A percentile compares a stretch with the other conserved stretches of the same genome.
phyloP scores from a whole-genome alignment of 2,888 invertebrate species.

The Acholoe squamosa region DNA sequence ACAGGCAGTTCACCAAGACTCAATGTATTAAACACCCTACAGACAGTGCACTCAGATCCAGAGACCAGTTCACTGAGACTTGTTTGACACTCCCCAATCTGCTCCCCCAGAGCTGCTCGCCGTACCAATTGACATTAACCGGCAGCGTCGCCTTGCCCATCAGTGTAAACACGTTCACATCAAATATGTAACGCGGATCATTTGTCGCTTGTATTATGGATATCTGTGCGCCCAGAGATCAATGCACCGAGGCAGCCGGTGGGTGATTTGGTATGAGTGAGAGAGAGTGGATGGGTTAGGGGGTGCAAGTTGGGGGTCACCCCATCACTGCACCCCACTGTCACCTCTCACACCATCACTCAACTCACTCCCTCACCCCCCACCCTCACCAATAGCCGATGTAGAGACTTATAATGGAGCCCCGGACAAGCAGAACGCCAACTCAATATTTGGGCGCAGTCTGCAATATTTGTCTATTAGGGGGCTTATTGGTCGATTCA shows the following conservation, averaged over 20 bases:
- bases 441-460: constrained; percentile 48
- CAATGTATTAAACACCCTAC: too few species aligned
- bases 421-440: constrained; percentile 8
- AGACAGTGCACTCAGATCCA: too few species aligned
- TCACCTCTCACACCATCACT: neutral
- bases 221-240: neutral
- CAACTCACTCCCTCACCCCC: neutral
- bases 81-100: neutral
- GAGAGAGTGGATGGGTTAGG: neutral
- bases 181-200: constrained; percentile 51
- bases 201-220: constrained; percentile 46
- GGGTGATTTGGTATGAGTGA: neutral
- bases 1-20: too few species aligned
- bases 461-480: constrained; percentile 59
- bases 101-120: neutral
- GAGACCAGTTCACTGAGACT: too few species aligned
- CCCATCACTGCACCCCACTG: neutral
- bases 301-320: neutral
- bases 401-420: constrained; percentile 28
- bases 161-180: constrained; percentile 45
- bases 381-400: neutral
- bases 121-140: constrained; percentile 50
- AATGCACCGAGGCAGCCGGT: constrained; percentile 9
- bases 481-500: constrained; percentile 54
- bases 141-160: neutral